These are phyloP conservation scores for Argynnis bischoffii DNA, from an alignment of 2,888 invertebrate genomes.

Conservation along the genomic window DNA sequence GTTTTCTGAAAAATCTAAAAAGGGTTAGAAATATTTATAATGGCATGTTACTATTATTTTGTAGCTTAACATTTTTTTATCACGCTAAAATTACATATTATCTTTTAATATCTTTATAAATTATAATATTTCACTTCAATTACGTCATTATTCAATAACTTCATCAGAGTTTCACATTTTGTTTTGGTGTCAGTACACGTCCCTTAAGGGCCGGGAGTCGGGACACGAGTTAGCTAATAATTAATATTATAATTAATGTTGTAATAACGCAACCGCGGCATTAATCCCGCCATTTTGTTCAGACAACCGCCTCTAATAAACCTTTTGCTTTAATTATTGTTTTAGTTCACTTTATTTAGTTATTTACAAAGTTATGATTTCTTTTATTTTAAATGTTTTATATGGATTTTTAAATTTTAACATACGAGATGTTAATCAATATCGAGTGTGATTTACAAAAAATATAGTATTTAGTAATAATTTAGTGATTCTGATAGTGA, in stretches of 20 bases:
- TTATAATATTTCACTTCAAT: neutral
- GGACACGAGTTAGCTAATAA: conserved; percentile 77
- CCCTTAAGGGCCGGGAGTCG: conserved; percentile 55
- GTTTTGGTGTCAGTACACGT: conserved; percentile 48
- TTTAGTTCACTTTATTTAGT: conserved; percentile 30
- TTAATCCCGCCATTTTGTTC: conserved; percentile 50
- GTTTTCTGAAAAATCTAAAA: conserved; percentile 30
- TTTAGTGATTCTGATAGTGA: too few relatives aligned
- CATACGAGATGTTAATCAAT: too few relatives aligned
- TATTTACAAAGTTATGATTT: neutral
- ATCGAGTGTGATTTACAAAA: too few relatives aligned
- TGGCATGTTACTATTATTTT: too few relatives aligned
- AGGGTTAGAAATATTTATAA: too few relatives aligned
- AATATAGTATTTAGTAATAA: too few relatives aligned
- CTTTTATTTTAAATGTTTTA: neutral
- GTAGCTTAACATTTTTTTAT: too few relatives aligned
- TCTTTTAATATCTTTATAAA: neutral
- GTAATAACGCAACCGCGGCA: conserved; percentile 60
- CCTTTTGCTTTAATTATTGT: conserved; percentile 39
- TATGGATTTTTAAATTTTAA: neutral
- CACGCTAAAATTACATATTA: neutral
- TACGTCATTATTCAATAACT: neutral
- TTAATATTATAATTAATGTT: conserved; percentile 81
- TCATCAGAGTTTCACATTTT: neutral
- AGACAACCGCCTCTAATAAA: conserved; percentile 40